These are phyloP conservation scores for Petrocephalus microphthalmus DNA, from an alignment of 2,113 vertebrate genomes.

Conservation along the genomic window DNA sequence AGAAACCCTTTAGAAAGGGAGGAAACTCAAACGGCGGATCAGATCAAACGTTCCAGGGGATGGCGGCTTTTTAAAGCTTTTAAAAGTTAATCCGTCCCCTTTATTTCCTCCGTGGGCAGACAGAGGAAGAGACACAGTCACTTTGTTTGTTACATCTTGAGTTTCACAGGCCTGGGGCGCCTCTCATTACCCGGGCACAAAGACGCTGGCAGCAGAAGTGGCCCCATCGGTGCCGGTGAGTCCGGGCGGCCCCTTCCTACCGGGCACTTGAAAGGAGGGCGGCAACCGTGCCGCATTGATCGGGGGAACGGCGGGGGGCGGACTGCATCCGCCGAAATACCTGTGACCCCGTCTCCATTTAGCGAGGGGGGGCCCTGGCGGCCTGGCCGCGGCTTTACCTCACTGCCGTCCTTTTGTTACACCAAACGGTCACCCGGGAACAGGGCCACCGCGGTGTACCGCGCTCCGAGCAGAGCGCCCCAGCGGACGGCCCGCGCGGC, in stretches of 20 bases:
- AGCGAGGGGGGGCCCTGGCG: constrained; percentile 32
- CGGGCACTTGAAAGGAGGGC: constrained; percentile 29
- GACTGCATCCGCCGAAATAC: constrained; percentile 20
- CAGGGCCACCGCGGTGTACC: background rate
- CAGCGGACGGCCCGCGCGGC: constrained; percentile 22
- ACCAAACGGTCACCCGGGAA: constrained; percentile 29
- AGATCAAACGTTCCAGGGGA: constrained; percentile 54
- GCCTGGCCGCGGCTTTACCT: background rate
- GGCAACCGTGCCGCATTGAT: constrained; percentile 31
- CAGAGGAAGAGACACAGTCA: constrained; percentile 47
- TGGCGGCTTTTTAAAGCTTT: constrained; percentile 62
- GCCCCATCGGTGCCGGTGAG: constrained; percentile 35
- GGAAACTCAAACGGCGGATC: constrained; percentile 32
- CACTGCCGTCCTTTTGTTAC: background rate
- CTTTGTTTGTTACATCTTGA: constrained; percentile 60
- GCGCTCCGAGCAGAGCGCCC: background rate
- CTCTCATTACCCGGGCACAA: constrained; percentile 55
- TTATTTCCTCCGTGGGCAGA: constrained; percentile 56
- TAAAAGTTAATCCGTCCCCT: constrained; percentile 52
- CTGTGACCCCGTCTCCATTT: constrained; percentile 31
- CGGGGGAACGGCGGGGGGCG: constrained; percentile 19
- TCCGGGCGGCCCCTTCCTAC: constrained; percentile 25
- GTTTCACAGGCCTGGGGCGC: constrained; percentile 58
- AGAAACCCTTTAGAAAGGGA: constrained; percentile 16
- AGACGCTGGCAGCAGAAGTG: constrained; percentile 40